A percentile compares a stretch with the other conserved stretches of the same genome.
Conservation (phyloP, 1,140 invertebrate genomes). For the Lerema accius region DNA sequence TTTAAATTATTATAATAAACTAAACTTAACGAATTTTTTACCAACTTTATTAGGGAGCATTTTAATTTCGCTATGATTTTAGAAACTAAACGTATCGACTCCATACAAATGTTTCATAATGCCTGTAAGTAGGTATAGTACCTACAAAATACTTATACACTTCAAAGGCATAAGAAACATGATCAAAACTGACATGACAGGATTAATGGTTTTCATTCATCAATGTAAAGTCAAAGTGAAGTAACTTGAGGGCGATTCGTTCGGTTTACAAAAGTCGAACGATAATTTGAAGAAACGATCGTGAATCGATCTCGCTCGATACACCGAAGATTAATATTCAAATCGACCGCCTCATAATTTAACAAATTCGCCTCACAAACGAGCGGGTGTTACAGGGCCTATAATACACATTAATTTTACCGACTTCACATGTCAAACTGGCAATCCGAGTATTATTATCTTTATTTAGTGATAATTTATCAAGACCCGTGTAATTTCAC, state of each 20-base stretch:
- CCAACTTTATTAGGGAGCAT: too few species aligned
- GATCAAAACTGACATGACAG: background rate
- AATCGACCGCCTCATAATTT: constrained; percentile 70
- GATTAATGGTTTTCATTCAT: constrained; percentile 22
- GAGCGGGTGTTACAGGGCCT: constrained; percentile 62
- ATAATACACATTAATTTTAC: constrained; percentile 78
- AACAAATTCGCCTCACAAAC: constrained; percentile 70
- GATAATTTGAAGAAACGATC: constrained; percentile 30
- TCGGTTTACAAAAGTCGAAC: constrained; percentile 20
- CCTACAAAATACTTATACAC: too few species aligned
- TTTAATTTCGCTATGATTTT: too few species aligned
- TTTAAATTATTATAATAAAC: too few species aligned
- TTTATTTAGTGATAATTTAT: constrained; percentile 76
- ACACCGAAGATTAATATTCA: constrained; percentile 62
- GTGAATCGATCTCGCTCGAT: constrained; percentile 23
- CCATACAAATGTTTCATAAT: too few species aligned
- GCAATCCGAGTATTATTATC: constrained; percentile 73
- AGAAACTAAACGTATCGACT: too few species aligned
- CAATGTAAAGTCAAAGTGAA: constrained; percentile 17
- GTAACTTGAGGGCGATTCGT: constrained; percentile 10
- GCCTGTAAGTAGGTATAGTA: too few species aligned
- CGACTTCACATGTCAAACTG: constrained; percentile 74
- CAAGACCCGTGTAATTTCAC: constrained; percentile 40
- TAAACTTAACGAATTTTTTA: too few species aligned
- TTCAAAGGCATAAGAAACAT: constrained; percentile 5